Base-by-base conservation (phyloP, 2,888 invertebrate genomes). In the Andrena marginata region DNA sequence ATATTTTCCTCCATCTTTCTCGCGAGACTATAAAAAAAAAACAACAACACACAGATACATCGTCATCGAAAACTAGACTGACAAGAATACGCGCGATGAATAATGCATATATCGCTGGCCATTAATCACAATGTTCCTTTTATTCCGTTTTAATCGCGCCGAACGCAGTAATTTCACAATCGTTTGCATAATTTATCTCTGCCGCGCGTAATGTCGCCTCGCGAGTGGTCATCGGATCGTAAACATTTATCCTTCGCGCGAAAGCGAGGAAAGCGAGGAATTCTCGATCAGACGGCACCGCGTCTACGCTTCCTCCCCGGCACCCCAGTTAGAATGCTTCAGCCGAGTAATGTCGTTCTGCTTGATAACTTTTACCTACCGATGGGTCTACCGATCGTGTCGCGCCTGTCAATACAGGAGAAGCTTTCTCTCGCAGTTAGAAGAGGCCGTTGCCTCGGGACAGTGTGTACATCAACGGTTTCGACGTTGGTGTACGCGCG, bases 101-200 rank as follows among this genome's bases (percentile, higher is more conserved):
- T 88, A 87, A 88, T 87, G 68, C 51, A 87, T 87, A 4, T 16
- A 82, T 80, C 59, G 74, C 67, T 56, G 77, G 16, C 73, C 87
- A 87, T 88, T 88, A 88, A 88, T 88, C 84, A 82, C 86, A 67
- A 83, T 72, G 70, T 67, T 77, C 63, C 72, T 77, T 85, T 80
- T 81, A 86, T 87, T 78, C 65, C 48, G 80, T 76, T 82, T 85
- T 84, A 80, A 70, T 87, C 77, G 77, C 85, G 78, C 83, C 75
- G 70, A 82, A 77, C 80, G 76, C 68, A 60, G 77, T 77, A 87
- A 87, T 88, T 85, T 88, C 85, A 69, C 88, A 84, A 88, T 83
- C 82, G 54, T 80, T 81, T 77, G 84, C 85, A 77, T 85, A 82
- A 82, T 87, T 75, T 72, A 84, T 82, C 80, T 87, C 80, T 64